Conservation (phyloP, 1,140 invertebrate genomes). For the Onthophagus taurus region DNA sequence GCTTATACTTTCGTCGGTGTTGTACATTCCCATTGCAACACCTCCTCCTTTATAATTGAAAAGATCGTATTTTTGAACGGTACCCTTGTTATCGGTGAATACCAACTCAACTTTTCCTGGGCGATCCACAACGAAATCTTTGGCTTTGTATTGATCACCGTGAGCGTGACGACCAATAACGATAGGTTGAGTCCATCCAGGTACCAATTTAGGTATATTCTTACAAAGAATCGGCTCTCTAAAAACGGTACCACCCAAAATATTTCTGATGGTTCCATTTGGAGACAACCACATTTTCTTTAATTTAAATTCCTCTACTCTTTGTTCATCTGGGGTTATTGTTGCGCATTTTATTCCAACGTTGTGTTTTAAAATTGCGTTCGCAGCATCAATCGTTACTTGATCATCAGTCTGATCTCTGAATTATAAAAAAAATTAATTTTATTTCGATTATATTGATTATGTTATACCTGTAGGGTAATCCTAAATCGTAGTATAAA, state of each 20-base stretch:
- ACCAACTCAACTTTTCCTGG: constrained; percentile 65
- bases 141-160: constrained; percentile 87
- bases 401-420: constrained; percentile 81
- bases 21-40: constrained; percentile 81
- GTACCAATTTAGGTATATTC: constrained; percentile 78
- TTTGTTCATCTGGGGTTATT: constrained; percentile 82
- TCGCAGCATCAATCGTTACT: constrained; percentile 76
- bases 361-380: constrained; percentile 81
- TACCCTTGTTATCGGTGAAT: constrained; percentile 51
- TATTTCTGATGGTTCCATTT: constrained; percentile 87
- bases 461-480: constrained; percentile 50
- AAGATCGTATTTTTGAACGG: constrained; percentile 45
- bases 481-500: constrained; percentile 75
- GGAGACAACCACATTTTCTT: constrained; percentile 91
- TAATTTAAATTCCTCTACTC: constrained; percentile 85
- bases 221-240: constrained; percentile 83
- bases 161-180: constrained; percentile 83
- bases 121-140: constrained; percentile 64
- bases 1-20: constrained; percentile 75
- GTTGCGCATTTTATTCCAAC: constrained; percentile 89
- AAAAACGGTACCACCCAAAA: constrained; percentile 84
- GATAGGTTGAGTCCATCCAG: constrained; percentile 74
- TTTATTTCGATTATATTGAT: not conserved
- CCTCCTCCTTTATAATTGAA: constrained; percentile 69
- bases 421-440: constrained; percentile 8